phyloP scores from a whole-genome alignment of 2,797 vertebrate genomes.

The Linurgus olivaceus region DNA sequence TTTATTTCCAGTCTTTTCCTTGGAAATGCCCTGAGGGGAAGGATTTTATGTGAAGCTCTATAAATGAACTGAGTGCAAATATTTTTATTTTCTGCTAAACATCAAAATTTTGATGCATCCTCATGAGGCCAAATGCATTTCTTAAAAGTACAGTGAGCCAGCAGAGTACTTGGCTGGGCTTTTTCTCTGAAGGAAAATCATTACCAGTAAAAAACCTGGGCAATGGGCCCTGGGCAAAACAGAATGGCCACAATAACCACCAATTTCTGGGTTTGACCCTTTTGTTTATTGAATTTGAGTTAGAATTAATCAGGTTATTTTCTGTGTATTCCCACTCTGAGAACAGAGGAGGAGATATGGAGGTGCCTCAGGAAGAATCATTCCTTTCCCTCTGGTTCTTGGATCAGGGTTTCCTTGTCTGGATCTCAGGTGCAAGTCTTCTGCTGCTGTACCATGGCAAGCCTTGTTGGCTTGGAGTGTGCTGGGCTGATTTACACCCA shows the following conservation, averaged over 20 bases:
- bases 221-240: background rate
- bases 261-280: background rate
- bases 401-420: background rate
- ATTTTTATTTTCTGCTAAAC: slow-evolving; percentile 70
- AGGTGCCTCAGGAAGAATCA: background rate
- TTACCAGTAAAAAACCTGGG: background rate
- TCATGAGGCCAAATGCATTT: slow-evolving; percentile 29
- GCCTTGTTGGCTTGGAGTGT: background rate
- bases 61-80: slow-evolving; percentile 68
- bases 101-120: slow-evolving; percentile 54
- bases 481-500: background rate
- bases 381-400: background rate
- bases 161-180: background rate
- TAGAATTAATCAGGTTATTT: background rate
- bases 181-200: background rate
- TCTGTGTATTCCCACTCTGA: background rate
- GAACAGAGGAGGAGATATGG: background rate
- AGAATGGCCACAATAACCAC: background rate
- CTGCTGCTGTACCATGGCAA: background rate
- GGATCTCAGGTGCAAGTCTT: background rate
- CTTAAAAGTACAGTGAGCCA: slow-evolving; percentile 26
- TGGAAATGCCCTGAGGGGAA: slow-evolving; percentile 32
- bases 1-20: slow-evolving; percentile 63
- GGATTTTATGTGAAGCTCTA: slow-evolving; percentile 56
- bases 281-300: background rate